Base-by-base conservation (phyloP, 2,888 invertebrate genomes). In the Craniophora ligustri region DNA sequence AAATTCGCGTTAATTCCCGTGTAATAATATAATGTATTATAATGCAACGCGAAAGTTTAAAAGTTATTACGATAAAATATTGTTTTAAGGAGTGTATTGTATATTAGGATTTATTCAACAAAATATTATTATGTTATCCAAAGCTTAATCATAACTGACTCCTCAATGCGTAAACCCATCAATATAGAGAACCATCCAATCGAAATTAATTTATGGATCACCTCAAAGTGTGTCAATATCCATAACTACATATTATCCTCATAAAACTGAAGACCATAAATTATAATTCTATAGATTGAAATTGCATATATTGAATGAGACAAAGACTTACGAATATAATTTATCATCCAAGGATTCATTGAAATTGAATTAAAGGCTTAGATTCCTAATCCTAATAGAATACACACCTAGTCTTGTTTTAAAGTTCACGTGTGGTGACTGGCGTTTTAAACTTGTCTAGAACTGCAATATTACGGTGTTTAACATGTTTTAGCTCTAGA, bases 401-500 rank as follows among this genome's bases (percentile, higher is more conserved):
- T 31, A 35, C 15, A 28, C 6, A 21, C 5, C 8, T n/a, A 31
- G 21, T 28, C 19, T 38, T 32, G 46, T 31, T 21, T 46, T 15
- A 28, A 28, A 31, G 50, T 44, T 64, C 23, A 18, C 30, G 21
- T 34, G 28, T 39, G 39, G 41, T 35, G 59, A 31, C 23, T 40
- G 42, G 34, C 39, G 42, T 41, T 65, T 44, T 45, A 35, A 60
- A 60, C 26, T 39, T 48, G 34, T 42, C 48, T 55, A 23, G 26
- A 49, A 60, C 45, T 34, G 21, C n/a, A 31, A 54, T 48, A 41
- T 60, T 38, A 54, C 31, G 32, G 30, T 36, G 36, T 42, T 28
- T 30, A 66, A 45, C 48, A 49, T 35, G 66, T 49, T 66, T 64
- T 39, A 26, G 26, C n/a, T 60, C 31, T 16, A 23, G 28, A 41